Percentiles rank a stretch among this genome's conserved stretches.
Conservation (phyloP, 2,888 invertebrate genomes). For the Polylopha cassiicola region DNA sequence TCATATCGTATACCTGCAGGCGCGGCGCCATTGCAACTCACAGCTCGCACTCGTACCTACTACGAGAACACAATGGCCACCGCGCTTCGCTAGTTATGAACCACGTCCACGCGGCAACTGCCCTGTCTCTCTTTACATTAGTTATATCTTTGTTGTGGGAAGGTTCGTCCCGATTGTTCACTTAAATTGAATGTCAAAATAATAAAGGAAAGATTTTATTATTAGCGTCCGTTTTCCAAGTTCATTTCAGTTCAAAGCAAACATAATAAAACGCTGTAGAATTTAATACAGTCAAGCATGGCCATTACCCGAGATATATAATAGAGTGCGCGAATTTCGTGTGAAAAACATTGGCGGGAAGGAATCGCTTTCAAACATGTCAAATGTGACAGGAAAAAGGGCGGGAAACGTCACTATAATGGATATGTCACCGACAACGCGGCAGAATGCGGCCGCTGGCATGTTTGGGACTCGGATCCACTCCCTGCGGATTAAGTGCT, state of each 20-base stretch:
- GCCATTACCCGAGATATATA: conserved; percentile 3
- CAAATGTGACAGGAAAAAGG: conserved; percentile 75
- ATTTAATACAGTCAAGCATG: too few relatives aligned
- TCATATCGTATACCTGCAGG: conserved; percentile 5
- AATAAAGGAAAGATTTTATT: conserved; percentile 10
- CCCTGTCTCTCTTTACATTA: conserved; percentile 23
- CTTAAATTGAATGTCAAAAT: conserved; percentile 30
- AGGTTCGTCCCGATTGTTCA: conserved; percentile 21
- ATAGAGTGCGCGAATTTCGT: conserved; percentile 31
- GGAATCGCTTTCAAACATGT: conserved; percentile 74
- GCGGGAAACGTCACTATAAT: conserved; percentile 74
- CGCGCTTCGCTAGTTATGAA: conserved; percentile 25
- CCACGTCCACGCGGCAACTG: conserved; percentile 31
- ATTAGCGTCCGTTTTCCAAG: too few relatives aligned
- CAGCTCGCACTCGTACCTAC: conserved; percentile 1
- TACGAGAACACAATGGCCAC: conserved; percentile 28
- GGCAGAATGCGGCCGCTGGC: conserved; percentile 59
- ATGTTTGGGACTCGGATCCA: conserved; percentile 53
- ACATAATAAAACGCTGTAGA: too few relatives aligned
- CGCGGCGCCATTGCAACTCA: conserved; percentile 8
- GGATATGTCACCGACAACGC: conserved; percentile 74
- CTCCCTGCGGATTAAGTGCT: conserved; percentile 60
- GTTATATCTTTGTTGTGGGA: conserved; percentile 28
- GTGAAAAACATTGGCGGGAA: conserved; percentile 63
- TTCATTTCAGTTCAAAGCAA: too few relatives aligned